phyloP scores from a whole-genome alignment of 2,797 vertebrate genomes.

The Pseudochaenichthys georgianus region DNA sequence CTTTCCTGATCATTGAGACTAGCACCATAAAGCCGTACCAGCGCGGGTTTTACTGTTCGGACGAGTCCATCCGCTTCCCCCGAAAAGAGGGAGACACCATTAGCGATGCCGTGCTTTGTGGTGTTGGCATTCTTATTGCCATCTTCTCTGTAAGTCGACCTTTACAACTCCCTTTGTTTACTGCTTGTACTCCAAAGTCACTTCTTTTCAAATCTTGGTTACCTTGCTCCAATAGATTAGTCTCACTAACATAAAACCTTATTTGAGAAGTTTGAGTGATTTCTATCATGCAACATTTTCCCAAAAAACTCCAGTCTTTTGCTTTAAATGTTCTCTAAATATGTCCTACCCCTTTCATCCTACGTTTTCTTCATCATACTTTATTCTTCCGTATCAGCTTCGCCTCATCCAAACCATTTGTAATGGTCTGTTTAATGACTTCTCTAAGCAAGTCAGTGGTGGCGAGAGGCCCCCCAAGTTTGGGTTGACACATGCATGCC shows the following conservation, averaged over 20 bases:
- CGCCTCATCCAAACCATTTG: conserved; percentile 42
- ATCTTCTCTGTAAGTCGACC: conserved; percentile 93
- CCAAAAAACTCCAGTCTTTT: conserved; percentile 42
- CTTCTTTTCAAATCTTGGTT: conserved; percentile 4
- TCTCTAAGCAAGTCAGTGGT: conserved; percentile 32
- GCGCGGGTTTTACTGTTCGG: conserved; percentile 97
- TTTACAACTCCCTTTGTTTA: conserved; percentile 62
- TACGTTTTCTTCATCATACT: conserved; percentile 45
- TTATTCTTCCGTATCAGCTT: conserved; percentile 46
- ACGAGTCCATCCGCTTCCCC: conserved; percentile 97
- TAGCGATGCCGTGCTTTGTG: conserved; percentile 94
- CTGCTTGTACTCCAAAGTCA: conserved; percentile 41
- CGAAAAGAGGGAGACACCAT: conserved; percentile 96
- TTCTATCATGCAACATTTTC: conserved; percentile 56
- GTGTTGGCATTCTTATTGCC: conserved; percentile 95
- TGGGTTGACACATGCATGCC: conserved; percentile 53
- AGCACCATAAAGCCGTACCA: conserved; percentile 96
- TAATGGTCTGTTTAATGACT: conserved; percentile 42
- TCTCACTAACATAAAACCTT: conserved; percentile 37
- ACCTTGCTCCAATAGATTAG: not conserved
- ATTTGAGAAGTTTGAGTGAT: conserved; percentile 40
- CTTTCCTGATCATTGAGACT: conserved; percentile 98
- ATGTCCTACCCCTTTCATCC: conserved; percentile 53
- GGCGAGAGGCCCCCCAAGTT: conserved; percentile 32
- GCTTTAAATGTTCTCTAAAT: conserved; percentile 53